Conservation (phyloP, 2,888 invertebrate genomes). For the Caenorhabditis sp. region DNA sequence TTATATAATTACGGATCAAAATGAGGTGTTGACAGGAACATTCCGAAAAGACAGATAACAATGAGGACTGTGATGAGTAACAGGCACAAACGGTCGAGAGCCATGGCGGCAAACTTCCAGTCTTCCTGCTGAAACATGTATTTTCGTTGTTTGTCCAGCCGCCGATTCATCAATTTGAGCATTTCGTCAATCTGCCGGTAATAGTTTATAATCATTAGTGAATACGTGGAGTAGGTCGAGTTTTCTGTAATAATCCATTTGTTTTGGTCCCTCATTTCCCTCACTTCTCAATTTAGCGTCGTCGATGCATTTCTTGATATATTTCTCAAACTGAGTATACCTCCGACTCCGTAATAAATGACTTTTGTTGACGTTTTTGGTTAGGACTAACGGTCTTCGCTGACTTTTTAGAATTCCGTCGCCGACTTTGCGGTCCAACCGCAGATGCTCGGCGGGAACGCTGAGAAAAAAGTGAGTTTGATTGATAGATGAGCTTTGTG, state of each 20-base stretch:
- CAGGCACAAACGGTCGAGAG: constrained; percentile 67
- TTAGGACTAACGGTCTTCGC: constrained; percentile 35
- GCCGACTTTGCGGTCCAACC: constrained; percentile 70
- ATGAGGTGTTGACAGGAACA: constrained; percentile 63
- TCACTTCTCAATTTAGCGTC: constrained; percentile 62
- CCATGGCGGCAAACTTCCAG: constrained; percentile 72
- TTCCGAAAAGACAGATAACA: constrained; percentile 56
- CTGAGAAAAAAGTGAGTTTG: constrained; percentile 34
- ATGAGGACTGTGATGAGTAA: constrained; percentile 64
- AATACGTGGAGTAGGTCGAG: constrained; percentile 58
- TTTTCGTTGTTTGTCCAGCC: constrained; percentile 53
- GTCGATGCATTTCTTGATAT: constrained; percentile 62
- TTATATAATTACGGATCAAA: constrained; percentile 46
- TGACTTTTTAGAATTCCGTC: constrained; percentile 68
- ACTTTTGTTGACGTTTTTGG: constrained; percentile 53
- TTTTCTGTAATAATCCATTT: constrained; percentile 61
- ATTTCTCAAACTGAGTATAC: constrained; percentile 64
- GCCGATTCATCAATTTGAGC: constrained; percentile 51
- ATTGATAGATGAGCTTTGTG: constrained; percentile 17
- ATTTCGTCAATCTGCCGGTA: constrained; percentile 67
- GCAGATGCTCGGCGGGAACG: constrained; percentile 67
- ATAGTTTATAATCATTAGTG: constrained; percentile 62
- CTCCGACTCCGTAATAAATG: constrained; percentile 50
- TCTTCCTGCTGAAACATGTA: constrained; percentile 61
- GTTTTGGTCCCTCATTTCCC: not conserved